Evolutionary conservation across 1,140 invertebrate genomes (phyloP).

Genomic region (Druon quercuslanigerum): DNA sequence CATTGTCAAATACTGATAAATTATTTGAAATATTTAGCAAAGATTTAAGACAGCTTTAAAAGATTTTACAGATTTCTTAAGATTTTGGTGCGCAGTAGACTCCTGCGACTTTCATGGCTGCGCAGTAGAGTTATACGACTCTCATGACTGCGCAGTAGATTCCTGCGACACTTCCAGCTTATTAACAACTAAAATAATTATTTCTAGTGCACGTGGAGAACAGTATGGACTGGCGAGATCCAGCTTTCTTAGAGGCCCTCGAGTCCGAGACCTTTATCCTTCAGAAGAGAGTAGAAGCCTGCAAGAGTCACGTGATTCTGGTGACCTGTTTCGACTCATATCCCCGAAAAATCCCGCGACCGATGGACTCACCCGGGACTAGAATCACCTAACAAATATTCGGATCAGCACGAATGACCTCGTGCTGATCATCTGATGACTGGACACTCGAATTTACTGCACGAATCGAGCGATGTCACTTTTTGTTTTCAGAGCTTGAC

Average conservation of each 20-base stretch:
- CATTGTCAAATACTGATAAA: no score
- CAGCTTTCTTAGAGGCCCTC: conserved; percentile 77
- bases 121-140: no score
- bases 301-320: conserved; percentile 77
- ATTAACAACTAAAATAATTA: conserved; percentile 27
- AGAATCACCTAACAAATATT: conserved; percentile 67
- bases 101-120: no score
- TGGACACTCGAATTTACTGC: conserved; percentile 2
- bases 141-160: no score
- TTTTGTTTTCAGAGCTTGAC: background rate
- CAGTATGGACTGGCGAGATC: conserved; percentile 76
- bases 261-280: conserved; percentile 77
- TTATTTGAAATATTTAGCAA: no score
- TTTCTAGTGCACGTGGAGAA: conserved; percentile 77
- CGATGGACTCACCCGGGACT: conserved; percentile 51
- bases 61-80: no score
- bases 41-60: no score
- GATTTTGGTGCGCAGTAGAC: no score
- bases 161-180: no score
- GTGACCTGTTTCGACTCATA: conserved; percentile 77
- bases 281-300: conserved; percentile 77
- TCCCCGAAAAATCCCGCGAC: conserved; percentile 51
- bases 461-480: conserved; percentile 2
- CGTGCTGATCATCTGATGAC: conserved; percentile 62
- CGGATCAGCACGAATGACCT: conserved; percentile 62